Percentiles rank a stretch among this genome's conserved stretches.
Conservation (phyloP, 1,140 invertebrate genomes). For the Tenebrio molitor region DNA sequence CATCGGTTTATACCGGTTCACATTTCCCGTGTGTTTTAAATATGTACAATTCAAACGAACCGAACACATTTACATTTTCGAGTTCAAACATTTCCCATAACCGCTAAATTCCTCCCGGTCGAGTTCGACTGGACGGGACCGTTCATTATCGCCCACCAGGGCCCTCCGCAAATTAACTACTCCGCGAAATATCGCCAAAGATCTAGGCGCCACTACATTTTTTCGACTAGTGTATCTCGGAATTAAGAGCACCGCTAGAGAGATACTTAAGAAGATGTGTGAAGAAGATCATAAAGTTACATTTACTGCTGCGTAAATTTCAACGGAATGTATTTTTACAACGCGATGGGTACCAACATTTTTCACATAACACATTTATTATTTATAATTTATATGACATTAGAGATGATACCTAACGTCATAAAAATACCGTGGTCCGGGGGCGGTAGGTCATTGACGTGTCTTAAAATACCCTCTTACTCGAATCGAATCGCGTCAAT, state of each 20-base stretch:
- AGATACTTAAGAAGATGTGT: constrained; percentile 14
- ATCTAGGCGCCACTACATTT: neutral
- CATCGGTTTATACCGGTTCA: constrained; percentile 41
- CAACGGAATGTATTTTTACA: constrained; percentile 17
- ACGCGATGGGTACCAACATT: constrained; percentile 6
- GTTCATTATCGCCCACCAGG: constrained; percentile 33
- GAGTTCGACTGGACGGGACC: constrained; percentile 19
- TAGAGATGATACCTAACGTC: neutral
- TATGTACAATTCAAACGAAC: constrained; percentile 44
- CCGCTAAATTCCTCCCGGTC: constrained; percentile 41
- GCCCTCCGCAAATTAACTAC: constrained; percentile 1
- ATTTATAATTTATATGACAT: constrained; percentile 31
- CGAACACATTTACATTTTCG: constrained; percentile 43
- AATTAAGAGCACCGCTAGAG: constrained; percentile 12
- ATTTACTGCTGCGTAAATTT: constrained; percentile 32
- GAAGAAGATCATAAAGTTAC: constrained; percentile 25
- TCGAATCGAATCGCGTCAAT: too few relatives aligned
- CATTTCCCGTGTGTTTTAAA: constrained; percentile 47
- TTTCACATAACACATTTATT: constrained; percentile 29
- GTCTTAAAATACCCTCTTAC: too few relatives aligned
- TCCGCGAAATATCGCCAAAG: neutral
- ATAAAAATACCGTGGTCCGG: too few relatives aligned
- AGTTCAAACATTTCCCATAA: constrained; percentile 35
- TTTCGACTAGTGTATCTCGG: too few relatives aligned
- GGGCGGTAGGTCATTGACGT: too few relatives aligned